Conservation (phyloP, 2,113 vertebrate species). For the Pipra filicauda region DNA sequence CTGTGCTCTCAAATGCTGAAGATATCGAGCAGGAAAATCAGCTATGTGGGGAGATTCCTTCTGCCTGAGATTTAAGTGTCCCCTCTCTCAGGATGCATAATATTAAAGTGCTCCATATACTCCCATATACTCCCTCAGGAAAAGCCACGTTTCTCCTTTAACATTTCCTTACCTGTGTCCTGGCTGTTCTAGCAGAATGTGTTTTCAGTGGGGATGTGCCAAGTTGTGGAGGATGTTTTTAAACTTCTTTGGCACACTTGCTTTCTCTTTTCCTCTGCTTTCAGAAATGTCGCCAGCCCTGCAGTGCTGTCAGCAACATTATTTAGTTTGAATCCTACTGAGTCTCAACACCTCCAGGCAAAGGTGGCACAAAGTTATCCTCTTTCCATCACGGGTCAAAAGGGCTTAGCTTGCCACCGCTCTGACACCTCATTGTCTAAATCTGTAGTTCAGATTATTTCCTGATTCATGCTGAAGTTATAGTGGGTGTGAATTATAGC, state of each 20-base stretch:
- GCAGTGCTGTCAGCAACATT: not conserved
- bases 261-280: slow-evolving; percentile 2
- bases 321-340: not conserved
- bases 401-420: not conserved
- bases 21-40: not conserved
- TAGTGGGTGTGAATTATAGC: not conserved
- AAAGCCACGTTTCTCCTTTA: not conserved
- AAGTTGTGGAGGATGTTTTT: not conserved
- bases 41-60: not conserved
- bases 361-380: not conserved
- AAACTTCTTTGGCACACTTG: not conserved
- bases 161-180: not conserved
- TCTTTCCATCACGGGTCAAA: not conserved
- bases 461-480: not conserved
- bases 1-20: not conserved
- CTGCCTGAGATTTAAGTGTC: not conserved
- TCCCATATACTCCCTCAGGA: not conserved
- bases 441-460: slow-evolving; percentile 1
- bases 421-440: not conserved
- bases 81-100: not conserved
- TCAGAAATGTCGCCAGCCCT: not conserved
- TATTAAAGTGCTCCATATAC: not conserved
- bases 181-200: not conserved
- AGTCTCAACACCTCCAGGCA: not conserved
- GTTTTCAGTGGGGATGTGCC: not conserved